Evolutionary conservation across 2,113 vertebrate species (phyloP).

Genomic region (Forbesichthys agassizii): DNA sequence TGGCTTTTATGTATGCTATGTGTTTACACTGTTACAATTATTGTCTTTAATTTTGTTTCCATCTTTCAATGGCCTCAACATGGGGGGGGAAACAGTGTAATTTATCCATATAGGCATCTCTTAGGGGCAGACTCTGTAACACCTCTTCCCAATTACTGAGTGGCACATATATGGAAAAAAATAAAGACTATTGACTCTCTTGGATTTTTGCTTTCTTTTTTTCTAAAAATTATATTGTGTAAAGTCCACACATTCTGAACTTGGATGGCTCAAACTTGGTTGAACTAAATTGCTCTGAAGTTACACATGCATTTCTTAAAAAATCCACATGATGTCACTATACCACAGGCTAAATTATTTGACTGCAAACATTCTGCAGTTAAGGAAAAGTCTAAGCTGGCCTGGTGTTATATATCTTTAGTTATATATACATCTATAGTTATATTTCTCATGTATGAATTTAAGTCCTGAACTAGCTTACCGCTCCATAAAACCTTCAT

Average conservation of each 20-base stretch:
- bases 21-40: slow-evolving; percentile 77
- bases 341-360: not conserved
- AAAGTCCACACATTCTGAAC: too few relatives aligned
- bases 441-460: slow-evolving; percentile 14
- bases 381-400: not conserved
- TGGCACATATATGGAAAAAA: slow-evolving; percentile 79
- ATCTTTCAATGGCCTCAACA: slow-evolving; percentile 72
- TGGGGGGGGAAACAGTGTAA: slow-evolving; percentile 65
- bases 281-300: too few relatives aligned
- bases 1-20: slow-evolving; percentile 77
- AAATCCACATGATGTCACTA: slow-evolving; percentile 48
- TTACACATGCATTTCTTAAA: slow-evolving; percentile 3
- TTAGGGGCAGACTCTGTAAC: slow-evolving; percentile 72
- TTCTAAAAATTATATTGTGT: not conserved
- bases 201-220: not conserved
- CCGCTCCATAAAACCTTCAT: slow-evolving; percentile 7
- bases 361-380: too few relatives aligned
- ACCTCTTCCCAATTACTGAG: slow-evolving; percentile 72
- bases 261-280: too few relatives aligned
- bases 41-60: slow-evolving; percentile 67
- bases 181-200: slow-evolving; percentile 82
- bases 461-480: too few relatives aligned
- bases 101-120: slow-evolving; percentile 75
- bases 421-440: too few relatives aligned
- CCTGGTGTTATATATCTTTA: not conserved